Percentiles rank a stretch among this genome's conserved stretches.
phyloP scores from a whole-genome alignment of 2,113 vertebrate species.

The Mesocricetus auratus region DNA sequence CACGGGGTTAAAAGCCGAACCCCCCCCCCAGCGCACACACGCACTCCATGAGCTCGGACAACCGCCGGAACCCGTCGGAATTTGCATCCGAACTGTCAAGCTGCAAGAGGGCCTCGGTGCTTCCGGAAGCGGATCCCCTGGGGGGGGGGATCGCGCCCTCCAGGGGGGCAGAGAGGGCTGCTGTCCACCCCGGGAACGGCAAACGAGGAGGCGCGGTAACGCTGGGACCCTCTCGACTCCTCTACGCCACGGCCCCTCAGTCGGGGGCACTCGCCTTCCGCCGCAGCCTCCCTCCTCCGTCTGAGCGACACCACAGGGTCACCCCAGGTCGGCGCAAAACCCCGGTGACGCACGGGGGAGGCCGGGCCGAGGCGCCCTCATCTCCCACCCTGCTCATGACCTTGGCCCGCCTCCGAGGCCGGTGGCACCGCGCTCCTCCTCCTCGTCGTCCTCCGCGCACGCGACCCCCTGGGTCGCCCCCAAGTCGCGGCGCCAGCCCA shows the following conservation, averaged over 20 bases:
- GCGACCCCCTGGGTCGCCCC: background rate
- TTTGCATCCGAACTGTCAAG: background rate
- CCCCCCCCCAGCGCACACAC: too few relatives aligned
- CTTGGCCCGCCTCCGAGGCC: constrained; percentile 33
- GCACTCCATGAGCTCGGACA: background rate
- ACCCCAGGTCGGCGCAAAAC: background rate
- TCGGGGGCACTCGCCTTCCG: background rate
- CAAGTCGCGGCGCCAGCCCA: too few relatives aligned
- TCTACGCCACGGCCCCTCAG: too few relatives aligned
- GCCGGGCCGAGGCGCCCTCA: background rate
- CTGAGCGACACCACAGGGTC: background rate
- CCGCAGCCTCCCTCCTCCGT: background rate
- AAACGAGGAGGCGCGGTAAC: background rate
- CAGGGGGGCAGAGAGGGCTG: background rate
- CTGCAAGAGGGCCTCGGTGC: background rate
- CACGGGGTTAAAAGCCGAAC: too few relatives aligned
- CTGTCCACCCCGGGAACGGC: background rate
- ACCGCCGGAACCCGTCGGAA: background rate
- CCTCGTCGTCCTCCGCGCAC: background rate
- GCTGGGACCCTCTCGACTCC: too few relatives aligned
- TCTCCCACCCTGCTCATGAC: constrained; percentile 53
- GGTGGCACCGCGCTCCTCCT: background rate
- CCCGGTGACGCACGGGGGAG: background rate
- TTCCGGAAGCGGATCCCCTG: background rate
- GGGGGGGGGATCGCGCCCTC: background rate